Conservation (phyloP, 2,888 invertebrate genomes). For the Colletes collaris region DNA sequence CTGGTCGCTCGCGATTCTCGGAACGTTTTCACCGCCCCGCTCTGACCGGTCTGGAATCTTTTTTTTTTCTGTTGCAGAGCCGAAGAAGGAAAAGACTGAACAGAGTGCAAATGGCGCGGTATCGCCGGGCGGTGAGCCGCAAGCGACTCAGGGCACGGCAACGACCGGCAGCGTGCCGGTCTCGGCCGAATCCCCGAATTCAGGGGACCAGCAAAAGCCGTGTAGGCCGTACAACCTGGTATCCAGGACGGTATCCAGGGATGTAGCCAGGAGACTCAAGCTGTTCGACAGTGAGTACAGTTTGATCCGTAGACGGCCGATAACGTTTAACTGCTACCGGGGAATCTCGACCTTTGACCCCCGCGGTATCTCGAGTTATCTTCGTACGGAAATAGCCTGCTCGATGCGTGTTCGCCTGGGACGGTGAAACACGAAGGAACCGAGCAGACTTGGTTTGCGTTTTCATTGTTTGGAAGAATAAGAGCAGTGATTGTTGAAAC, state of each 20-base stretch:
- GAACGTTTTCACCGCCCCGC: constrained; percentile 18
- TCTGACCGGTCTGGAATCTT: constrained; percentile 55
- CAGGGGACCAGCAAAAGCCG: constrained; percentile 85
- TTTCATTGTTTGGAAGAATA: too few relatives aligned
- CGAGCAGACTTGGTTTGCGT: too few relatives aligned
- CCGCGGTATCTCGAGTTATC: too few relatives aligned
- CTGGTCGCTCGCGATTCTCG: constrained; percentile 20
- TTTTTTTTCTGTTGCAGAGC: constrained; percentile 88
- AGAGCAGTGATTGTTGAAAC: too few relatives aligned
- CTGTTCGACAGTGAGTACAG: constrained; percentile 75
- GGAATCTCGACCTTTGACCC: too few relatives aligned
- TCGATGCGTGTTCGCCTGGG: too few relatives aligned
- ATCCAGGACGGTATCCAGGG: constrained; percentile 83
- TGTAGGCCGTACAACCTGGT: constrained; percentile 92
- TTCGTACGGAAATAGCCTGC: too few relatives aligned
- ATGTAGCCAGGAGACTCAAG: constrained; percentile 88
- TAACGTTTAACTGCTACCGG: too few relatives aligned
- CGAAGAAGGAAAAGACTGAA: constrained; percentile 96
- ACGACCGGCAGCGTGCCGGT: constrained; percentile 67
- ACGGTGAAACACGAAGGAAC: too few relatives aligned
- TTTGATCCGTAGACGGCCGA: too few relatives aligned
- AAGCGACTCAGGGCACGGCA: constrained; percentile 67
- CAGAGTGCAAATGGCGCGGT: constrained; percentile 86
- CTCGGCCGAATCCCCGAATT: constrained; percentile 67
- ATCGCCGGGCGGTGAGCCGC: constrained; percentile 85